These are phyloP conservation scores for Mesocricetus auratus DNA, from an alignment of 2,113 vertebrate species.

Conservation along the genomic window DNA sequence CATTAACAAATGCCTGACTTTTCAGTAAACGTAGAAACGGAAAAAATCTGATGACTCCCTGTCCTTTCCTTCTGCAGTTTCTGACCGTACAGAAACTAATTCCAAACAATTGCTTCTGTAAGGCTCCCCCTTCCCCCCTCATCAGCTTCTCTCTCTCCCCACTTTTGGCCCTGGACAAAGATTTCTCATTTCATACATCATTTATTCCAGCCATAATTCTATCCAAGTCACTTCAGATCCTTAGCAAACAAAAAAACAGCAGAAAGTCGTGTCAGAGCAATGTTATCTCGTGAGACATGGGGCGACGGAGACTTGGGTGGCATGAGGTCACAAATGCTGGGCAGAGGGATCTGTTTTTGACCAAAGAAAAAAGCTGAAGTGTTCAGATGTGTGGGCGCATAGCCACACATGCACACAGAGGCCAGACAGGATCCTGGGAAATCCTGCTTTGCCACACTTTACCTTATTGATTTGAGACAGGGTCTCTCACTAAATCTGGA, in stretches of 20 bases:
- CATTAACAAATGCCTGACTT: not conserved
- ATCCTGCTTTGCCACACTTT: not conserved
- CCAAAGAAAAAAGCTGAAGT: not conserved
- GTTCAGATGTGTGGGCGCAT: not conserved
- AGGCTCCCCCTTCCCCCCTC: not conserved
- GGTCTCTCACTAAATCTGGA: not conserved
- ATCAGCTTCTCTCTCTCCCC: not conserved
- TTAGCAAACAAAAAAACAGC: constrained; percentile 75
- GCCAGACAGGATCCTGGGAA: not conserved
- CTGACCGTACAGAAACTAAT: not conserved
- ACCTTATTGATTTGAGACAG: not conserved
- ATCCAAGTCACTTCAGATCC: constrained; percentile 80
- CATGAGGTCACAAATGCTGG: constrained; percentile 45
- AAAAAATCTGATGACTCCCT: not conserved
- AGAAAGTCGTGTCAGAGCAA: constrained; percentile 66
- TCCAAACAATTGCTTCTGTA: not conserved
- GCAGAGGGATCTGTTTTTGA: not conserved
- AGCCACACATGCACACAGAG: accelerated
- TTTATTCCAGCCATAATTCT: constrained; percentile 84
- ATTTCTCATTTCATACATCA: constrained; percentile 89
- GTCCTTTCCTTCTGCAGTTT: not conserved
- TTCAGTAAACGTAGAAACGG: not conserved
- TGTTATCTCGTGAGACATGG: constrained; percentile 45
- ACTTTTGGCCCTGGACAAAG: constrained; percentile 52
- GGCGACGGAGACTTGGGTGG: constrained; percentile 36